Conservation (phyloP, 2,797 vertebrate species). For the Sarcophilus harrisii region DNA sequence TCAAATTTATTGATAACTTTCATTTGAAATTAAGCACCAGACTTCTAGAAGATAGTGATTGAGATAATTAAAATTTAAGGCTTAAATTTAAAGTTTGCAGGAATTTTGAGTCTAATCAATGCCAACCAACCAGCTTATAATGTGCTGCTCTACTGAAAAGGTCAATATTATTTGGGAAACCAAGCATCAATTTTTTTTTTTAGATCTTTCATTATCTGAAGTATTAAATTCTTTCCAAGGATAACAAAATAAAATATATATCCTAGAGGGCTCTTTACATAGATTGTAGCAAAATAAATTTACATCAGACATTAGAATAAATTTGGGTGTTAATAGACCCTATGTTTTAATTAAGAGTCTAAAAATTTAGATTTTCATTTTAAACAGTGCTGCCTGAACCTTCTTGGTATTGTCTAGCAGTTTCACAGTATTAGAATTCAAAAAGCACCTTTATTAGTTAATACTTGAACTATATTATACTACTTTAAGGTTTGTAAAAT, state of each 20-base stretch:
- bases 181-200: neutral
- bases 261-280: neutral
- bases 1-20: slow-evolving; percentile 6
- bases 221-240: neutral
- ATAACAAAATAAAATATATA: neutral
- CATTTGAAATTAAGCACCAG: slow-evolving; percentile 31
- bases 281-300: neutral
- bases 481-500: neutral
- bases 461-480: neutral
- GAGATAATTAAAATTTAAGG: slow-evolving; percentile 19
- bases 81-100: slow-evolving; percentile 7
- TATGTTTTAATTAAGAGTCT: slow-evolving; percentile 36
- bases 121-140: neutral
- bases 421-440: neutral
- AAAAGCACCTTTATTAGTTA: slow-evolving; percentile 11
- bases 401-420: slow-evolving; percentile 37
- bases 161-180: neutral
- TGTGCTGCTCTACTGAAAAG: slow-evolving; percentile 5
- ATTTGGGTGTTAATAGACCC: slow-evolving; percentile 16
- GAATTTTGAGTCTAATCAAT: slow-evolving; percentile 21
- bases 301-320: slow-evolving; percentile 1
- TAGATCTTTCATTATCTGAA: neutral
- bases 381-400: neutral
- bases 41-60: slow-evolving; percentile 39
- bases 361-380: slow-evolving; percentile 40